Evolutionary conservation across 1,140 invertebrate species (phyloP), one percentile per base, ranked within the genome.

Genomic region (Triops longicaudatus): DNA sequence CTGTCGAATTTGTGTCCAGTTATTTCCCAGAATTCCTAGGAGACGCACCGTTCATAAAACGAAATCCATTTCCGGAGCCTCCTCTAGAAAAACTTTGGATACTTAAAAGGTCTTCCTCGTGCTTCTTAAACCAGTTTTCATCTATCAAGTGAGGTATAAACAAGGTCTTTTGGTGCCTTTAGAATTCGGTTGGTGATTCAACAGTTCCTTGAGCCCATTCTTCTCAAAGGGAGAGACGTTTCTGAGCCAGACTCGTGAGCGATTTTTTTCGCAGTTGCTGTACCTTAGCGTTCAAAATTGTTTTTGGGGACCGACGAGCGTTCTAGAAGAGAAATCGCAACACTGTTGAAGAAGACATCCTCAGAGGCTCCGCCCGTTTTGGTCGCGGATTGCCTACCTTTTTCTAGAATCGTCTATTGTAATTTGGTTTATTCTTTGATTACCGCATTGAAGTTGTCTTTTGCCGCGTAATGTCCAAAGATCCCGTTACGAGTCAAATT

Each of bases 331-430:
- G 50, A 22, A 3, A 22, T 63, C 22, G 50, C 50, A n/a, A 22
- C 22, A 63, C 17, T 63, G 50, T 63, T 63, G 10, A 17, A 22
- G 50, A 63, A 63, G 22, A 12, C 14, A 2, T 22, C 3, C 17
- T 63, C 22, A 17, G 10, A 63, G 50, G 50, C 50, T 63, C 50
- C 50, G 50, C 50, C 50, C 50, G 22, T 63, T 37, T 63, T 22
- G 50, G 50, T 63, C 17, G 50, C 50, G 50, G 50, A 63, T 63
- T 63, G 50, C 50, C 50, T 63, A 63, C 14, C 9, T 63, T 22
- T 63, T 22, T 63, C 50, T 63, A 63, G 50, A 63, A 63, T 14
- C 50, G 50, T 63, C 50, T 63, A 63, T 63, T 63, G 50, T 63
- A 63, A 63, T 63, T 63, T 63, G 6, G 6, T 63, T 63, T 22